Evolutionary conservation across 2,888 invertebrate genomes (phyloP).

Genomic region (Trypoxylon attenuatum): DNA sequence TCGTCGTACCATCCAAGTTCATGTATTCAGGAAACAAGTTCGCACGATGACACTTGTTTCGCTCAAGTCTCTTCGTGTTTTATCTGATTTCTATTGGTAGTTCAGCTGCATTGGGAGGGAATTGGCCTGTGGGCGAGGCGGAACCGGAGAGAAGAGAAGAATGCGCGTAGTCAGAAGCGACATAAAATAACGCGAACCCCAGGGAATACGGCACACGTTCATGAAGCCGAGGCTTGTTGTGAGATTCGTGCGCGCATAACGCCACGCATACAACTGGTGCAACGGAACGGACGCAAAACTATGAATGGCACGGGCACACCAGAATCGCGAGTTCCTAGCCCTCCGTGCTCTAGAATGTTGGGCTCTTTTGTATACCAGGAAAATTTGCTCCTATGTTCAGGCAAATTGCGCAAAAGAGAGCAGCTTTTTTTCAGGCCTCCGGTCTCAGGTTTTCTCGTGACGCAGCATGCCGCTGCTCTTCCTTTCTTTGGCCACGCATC

Average conservation of each 20-base stretch:
- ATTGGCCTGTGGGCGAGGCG: neutral
- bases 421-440: slow-evolving; percentile 22
- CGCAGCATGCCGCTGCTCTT: neutral
- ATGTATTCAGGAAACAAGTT: too few species aligned
- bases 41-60: too few species aligned
- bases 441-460: neutral
- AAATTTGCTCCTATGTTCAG: slow-evolving; percentile 40
- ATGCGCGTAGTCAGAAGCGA: slow-evolving; percentile 51
- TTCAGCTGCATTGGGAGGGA: neutral
- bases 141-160: neutral
- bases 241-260: too few species aligned
- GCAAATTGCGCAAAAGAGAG: slow-evolving; percentile 44
- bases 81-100: slow-evolving; percentile 35
- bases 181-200: slow-evolving; percentile 59
- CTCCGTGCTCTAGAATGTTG: slow-evolving; percentile 39
- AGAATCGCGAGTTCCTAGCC: slow-evolving; percentile 31
- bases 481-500: neutral
- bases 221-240: too few species aligned
- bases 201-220: slow-evolving; percentile 42
- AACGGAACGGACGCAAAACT: too few species aligned
- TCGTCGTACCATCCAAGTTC: too few species aligned
- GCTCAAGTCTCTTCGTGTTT: slow-evolving; percentile 36
- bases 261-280: too few species aligned
- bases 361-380: slow-evolving; percentile 40
- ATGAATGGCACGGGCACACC: slow-evolving; percentile 31